Conservation (phyloP, 1,140 invertebrate species). For the Hormaphis cornu region DNA sequence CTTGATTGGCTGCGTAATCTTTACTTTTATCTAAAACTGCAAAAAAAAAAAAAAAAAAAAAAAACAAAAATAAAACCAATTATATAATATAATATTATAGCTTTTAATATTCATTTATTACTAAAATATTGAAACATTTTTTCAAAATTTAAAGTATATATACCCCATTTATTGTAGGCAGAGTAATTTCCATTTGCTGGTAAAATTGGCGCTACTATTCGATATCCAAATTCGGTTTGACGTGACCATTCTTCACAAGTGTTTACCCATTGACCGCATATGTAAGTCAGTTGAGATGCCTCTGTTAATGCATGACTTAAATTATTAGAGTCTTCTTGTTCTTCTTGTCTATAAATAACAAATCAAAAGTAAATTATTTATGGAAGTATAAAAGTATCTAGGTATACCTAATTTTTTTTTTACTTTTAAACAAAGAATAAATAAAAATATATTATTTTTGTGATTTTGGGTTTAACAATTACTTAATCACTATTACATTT, state of each 20-base stretch:
- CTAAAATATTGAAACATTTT: not conserved
- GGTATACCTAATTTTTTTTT: too few species aligned
- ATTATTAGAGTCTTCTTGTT: constrained; percentile 54
- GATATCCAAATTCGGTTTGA: constrained; percentile 52
- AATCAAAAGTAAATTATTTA: too few species aligned
- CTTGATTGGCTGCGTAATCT: constrained; percentile 47
- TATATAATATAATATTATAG: not conserved
- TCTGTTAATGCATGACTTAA: constrained; percentile 53
- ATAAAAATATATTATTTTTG: too few species aligned
- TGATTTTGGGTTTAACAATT: too few species aligned
- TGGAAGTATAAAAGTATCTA: too few species aligned
- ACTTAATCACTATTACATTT: too few species aligned
- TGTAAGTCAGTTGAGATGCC: constrained; percentile 61
- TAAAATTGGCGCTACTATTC: constrained; percentile 62
- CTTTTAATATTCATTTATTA: not conserved
- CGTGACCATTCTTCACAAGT: constrained; percentile 51
- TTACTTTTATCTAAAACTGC: constrained; percentile 57
- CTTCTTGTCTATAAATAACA: constrained; percentile 43
- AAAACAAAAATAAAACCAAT: too few species aligned
- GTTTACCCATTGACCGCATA: constrained; percentile 63
- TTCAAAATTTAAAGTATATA: too few species aligned
- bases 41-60: constrained; percentile 35
- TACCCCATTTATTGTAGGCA: constrained; percentile 63
- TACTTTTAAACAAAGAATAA: too few species aligned
- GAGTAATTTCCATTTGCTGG: constrained; percentile 69